These are phyloP conservation scores for Dreissena rostriformis DNA, from an alignment of 1,140 invertebrate genomes.

Conservation along the genomic window DNA sequence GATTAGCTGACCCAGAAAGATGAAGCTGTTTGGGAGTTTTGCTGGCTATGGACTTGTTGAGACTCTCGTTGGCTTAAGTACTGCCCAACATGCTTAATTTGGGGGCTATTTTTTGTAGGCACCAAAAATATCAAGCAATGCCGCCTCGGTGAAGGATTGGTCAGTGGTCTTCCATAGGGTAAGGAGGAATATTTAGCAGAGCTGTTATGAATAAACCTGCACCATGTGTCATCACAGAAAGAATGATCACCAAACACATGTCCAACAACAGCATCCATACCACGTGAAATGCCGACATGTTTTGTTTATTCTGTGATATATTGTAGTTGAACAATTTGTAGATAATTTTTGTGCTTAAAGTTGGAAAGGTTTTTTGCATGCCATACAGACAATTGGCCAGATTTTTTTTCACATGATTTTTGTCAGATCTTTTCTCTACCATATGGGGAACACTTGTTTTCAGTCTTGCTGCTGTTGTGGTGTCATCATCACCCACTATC, in stretches of 20 bases:
- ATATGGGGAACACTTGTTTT: neutral
- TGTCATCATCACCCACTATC: slow-evolving; percentile 26
- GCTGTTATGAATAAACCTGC: neutral
- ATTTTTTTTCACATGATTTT: slow-evolving; percentile 5
- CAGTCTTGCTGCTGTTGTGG: neutral
- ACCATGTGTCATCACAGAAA: slow-evolving; percentile 23
- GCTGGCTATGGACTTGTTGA: neutral
- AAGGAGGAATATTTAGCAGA: neutral
- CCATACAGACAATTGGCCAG: neutral
- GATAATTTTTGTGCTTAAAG: slow-evolving; percentile 2
- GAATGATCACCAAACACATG: neutral
- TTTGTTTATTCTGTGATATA: neutral
- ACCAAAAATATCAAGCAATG: neutral
- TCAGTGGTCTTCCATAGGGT: slow-evolving; percentile 9
- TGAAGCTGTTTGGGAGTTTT: slow-evolving; percentile 23
- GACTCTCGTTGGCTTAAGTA: slow-evolving; percentile 6
- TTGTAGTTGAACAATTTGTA: slow-evolving; percentile 1
- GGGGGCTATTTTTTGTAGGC: neutral
- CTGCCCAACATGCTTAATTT: slow-evolving; percentile 13
- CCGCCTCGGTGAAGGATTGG: neutral
- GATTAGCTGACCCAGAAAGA: slow-evolving; percentile 23
- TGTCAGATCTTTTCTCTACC: neutral
- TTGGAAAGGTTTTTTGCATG: neutral
- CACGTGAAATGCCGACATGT: neutral
- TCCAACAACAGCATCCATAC: neutral